Base-by-base conservation (phyloP, 2,797 vertebrate genomes). In the Delichon dasypus region DNA sequence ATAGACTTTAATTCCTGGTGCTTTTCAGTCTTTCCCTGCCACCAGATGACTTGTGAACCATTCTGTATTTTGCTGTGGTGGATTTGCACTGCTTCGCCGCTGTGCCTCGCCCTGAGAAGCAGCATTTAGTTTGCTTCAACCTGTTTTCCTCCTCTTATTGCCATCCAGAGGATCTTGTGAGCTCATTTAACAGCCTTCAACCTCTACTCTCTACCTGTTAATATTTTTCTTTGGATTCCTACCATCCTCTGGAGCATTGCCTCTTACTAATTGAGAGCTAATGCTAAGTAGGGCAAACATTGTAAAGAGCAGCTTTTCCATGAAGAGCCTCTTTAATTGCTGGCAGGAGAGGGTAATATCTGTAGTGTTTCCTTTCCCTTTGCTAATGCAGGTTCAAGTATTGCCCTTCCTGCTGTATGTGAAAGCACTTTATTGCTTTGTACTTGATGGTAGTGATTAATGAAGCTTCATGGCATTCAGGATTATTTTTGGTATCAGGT, bases 201-300 rank as follows among this genome's bases (percentile, higher is more conserved):
- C 73, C 50, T 81, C 53, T 51, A 14, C 87, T 94, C 44, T 91
- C 58, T 92, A 92, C 93, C 87, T 94, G 85, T 77, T 92, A 95
- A 92, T 95, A 77, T 88, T 96, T 95, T 92, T 51, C 85, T 94
- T 95, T 85, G 88, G 70, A 93, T 94, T 92, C 70, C 73, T 89
- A 55, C 71, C 79, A 79, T 84, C 85, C 92, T 88, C 94, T 91
- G 94, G 87, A 91, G 89, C 70, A 64, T 93, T 92, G 66, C 92
- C 91, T 89, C 94, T 89, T 84, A 66, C 79, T 89, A 85, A 92
- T 89, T 70, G 91, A 89, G 79, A 92, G 92, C 85, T 94, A 60
- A 80, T 68, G 51, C 78, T 92, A 83, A 91, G 93, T 89, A 94
- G 91, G 94, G 88, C 92, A 95, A 95, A 95, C 70, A 90, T 78